phyloP scores from a whole-genome alignment of 2,888 invertebrate species.

The Cantharis rustica region DNA sequence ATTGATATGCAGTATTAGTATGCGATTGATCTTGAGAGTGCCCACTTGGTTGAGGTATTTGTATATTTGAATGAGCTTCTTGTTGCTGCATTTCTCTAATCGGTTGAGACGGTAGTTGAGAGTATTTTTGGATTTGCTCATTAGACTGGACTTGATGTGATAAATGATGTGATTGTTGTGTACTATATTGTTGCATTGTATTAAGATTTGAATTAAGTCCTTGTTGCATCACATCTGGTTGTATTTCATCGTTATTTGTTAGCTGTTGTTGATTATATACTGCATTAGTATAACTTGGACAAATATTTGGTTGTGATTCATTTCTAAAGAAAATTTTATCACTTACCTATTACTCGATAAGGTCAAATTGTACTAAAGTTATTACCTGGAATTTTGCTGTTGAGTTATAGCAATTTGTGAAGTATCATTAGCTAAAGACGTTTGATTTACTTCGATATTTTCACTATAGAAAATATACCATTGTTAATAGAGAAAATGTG shows the following conservation, averaged over 20 bases:
- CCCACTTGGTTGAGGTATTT: neutral
- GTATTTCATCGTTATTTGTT: neutral
- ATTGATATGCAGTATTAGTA: neutral
- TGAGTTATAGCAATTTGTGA: neutral
- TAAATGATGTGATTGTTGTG: neutral
- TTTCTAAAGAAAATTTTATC: neutral
- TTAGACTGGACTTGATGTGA: neutral
- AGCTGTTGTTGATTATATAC: neutral
- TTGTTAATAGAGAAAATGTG: too few species aligned
- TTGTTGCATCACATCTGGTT: neutral
- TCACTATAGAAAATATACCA: too few species aligned
- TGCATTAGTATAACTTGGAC: conserved; percentile 2
- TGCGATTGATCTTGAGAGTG: neutral
- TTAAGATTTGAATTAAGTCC: neutral
- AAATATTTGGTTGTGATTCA: neutral
- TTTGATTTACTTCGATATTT: neutral
- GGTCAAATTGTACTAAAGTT: neutral
- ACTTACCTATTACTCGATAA: conserved; percentile 1
- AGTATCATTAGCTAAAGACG: neutral
- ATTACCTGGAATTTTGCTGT: conserved; percentile 19
- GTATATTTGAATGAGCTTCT: neutral
- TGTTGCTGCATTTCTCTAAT: neutral
- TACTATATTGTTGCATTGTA: neutral
- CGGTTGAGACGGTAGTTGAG: neutral
- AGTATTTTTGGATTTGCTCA: neutral